Conservation (phyloP, 2,113 vertebrate genomes). For the Mobula birostris region DNA sequence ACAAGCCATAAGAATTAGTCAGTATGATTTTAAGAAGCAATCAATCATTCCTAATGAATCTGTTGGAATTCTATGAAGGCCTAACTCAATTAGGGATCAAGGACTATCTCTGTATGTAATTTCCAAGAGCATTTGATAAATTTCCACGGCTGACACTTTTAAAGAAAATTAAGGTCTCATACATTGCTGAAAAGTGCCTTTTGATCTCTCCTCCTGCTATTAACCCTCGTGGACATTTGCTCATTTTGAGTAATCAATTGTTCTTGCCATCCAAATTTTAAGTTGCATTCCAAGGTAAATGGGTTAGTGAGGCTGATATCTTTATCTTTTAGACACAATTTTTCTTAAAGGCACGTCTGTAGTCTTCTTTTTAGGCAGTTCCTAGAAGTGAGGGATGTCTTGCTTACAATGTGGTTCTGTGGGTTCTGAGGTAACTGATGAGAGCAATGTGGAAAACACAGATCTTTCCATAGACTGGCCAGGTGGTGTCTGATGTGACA, state of each 20-base stretch:
- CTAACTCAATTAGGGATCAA: constrained; percentile 24
- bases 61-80: constrained; percentile 24
- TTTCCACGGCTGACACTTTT: constrained; percentile 4
- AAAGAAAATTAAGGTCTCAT: constrained; percentile 20
- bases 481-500: too few relatives aligned
- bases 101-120: neutral
- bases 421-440: too few relatives aligned
- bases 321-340: neutral
- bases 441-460: too few relatives aligned
- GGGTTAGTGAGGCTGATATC: neutral
- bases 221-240: neutral
- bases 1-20: constrained; percentile 18
- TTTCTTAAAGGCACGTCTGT: neutral
- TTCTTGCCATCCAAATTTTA: neutral
- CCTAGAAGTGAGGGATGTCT: too few relatives aligned
- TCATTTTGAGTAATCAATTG: neutral
- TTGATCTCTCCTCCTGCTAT: neutral
- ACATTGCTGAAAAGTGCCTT: neutral
- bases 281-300: neutral
- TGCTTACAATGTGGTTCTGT: too few relatives aligned
- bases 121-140: constrained; percentile 24
- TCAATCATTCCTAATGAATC: constrained; percentile 28
- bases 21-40: neutral
- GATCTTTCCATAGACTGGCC: too few relatives aligned
- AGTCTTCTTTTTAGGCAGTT: too few relatives aligned